A percentile compares a stretch with the other conserved stretches of the same genome.
Conservation (phyloP, 2,113 vertebrate genomes). For the Coptodon rendalli region DNA sequence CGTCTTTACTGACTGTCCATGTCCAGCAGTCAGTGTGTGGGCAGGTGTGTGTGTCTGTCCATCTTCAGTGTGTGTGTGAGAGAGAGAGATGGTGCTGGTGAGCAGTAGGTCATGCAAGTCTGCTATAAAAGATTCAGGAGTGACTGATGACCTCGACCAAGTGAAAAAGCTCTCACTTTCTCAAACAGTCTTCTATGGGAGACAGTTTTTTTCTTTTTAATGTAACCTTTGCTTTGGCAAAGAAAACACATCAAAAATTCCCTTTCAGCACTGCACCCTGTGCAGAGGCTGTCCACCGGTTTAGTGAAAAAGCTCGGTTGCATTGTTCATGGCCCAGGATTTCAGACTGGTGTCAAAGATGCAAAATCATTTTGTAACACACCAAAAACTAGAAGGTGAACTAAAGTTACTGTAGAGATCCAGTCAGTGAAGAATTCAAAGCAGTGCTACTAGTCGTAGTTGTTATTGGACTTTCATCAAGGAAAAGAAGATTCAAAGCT, state of each 20-base stretch:
- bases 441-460: background rate
- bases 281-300: background rate
- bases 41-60: background rate
- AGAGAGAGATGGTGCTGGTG: background rate
- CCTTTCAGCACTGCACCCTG: background rate
- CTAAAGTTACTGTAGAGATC: background rate
- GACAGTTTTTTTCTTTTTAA: background rate
- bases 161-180: slow-evolving; percentile 30
- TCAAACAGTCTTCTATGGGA: slow-evolving; percentile 1
- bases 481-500: background rate
- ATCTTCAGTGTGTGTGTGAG: background rate
- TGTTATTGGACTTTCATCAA: background rate
- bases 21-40: slow-evolving; percentile 19
- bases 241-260: slow-evolving; percentile 40
- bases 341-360: background rate
- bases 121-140: slow-evolving; percentile 55
- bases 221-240: slow-evolving; percentile 53
- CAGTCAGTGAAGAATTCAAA: background rate
- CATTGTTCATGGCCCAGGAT: background rate
- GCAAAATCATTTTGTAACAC: background rate
- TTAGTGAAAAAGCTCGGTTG: background rate
- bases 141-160: slow-evolving; percentile 34
- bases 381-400: background rate
- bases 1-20: background rate
- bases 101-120: slow-evolving; percentile 33